Evolutionary conservation across 2,888 invertebrate genomes (phyloP).

Genomic region (Calameuta pallipes): DNA sequence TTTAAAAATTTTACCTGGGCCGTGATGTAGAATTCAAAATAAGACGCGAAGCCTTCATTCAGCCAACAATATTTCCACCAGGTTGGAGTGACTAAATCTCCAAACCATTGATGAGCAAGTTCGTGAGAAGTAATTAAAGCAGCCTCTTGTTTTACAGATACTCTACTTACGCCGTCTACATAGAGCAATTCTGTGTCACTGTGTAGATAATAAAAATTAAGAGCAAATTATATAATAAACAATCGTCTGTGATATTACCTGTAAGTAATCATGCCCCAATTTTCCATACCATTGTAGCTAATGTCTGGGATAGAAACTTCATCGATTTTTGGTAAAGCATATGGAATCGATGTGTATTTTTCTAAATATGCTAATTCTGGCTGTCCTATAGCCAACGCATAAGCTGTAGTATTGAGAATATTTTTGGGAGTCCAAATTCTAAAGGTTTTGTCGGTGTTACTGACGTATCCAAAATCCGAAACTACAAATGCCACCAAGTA

Average conservation of each 20-base stretch:
- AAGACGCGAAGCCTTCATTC: constrained; percentile 68
- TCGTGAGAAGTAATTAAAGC: constrained; percentile 66
- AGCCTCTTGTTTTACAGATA: constrained; percentile 43
- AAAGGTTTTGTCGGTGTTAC: constrained; percentile 72
- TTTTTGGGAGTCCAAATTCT: constrained; percentile 76
- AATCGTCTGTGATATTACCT: background rate
- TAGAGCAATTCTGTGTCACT: too few relatives aligned
- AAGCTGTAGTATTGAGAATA: constrained; percentile 85
- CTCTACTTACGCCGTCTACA: constrained; percentile 32
- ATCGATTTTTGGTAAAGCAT: constrained; percentile 96
- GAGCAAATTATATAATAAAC: too few relatives aligned
- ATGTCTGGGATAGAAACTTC: constrained; percentile 97
- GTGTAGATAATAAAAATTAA: too few relatives aligned
- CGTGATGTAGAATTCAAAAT: constrained; percentile 66
- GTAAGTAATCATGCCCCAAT: constrained; percentile 84
- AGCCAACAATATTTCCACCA: constrained; percentile 65
- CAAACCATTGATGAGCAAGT: constrained; percentile 70
- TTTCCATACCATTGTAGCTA: constrained; percentile 96
- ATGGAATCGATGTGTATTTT: constrained; percentile 93
- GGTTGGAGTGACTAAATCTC: constrained; percentile 59
- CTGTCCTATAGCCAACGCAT: constrained; percentile 90
- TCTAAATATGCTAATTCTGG: constrained; percentile 95
- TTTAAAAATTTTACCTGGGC: constrained; percentile 42
- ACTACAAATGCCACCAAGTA: constrained; percentile 94
- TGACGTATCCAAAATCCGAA: constrained; percentile 95